Percentiles rank a stretch among this genome's conserved stretches.
Conservation (phyloP, 1,140 invertebrate genomes). For the Cherax destructor region DNA sequence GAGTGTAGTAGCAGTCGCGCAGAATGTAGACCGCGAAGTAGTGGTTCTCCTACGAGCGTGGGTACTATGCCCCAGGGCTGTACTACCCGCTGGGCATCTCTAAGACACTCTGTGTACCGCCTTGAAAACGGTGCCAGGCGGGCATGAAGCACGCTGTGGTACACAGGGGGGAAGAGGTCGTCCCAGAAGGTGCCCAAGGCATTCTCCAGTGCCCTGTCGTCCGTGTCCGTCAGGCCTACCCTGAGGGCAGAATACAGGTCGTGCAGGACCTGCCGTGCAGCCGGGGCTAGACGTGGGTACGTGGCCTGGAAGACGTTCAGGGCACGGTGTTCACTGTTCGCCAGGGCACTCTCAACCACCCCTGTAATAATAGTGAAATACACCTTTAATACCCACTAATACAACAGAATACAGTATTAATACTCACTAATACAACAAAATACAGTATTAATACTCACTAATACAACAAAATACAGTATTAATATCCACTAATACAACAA, state of each 20-base stretch:
- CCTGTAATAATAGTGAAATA: conserved; percentile 81
- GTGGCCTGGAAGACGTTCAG: conserved; percentile 83
- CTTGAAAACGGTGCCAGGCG: conserved; percentile 78
- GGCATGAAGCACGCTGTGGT: conserved; percentile 77
- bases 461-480: background rate
- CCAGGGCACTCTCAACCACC: conserved; percentile 83
- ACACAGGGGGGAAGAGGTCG: conserved; percentile 88
- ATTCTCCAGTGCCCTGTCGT: conserved; percentile 78
- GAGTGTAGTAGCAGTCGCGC: conserved; percentile 81
- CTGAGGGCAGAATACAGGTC: conserved; percentile 72
- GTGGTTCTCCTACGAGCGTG: conserved; percentile 81
- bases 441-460: background rate
- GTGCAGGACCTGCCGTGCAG: conserved; percentile 49
- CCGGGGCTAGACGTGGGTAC: conserved; percentile 55
- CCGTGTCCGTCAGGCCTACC: conserved; percentile 71
- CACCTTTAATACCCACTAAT: background rate
- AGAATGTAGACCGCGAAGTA: conserved; percentile 85
- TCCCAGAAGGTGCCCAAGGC: conserved; percentile 86
- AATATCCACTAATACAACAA: background rate
- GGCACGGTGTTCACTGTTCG: conserved; percentile 81
- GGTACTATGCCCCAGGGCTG: conserved; percentile 89
- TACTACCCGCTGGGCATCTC: conserved; percentile 83
- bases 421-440: background rate
- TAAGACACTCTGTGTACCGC: conserved; percentile 86
- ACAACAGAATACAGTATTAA: conserved; percentile 12